Evolutionary conservation across 2,888 invertebrate genomes (phyloP).

Genomic region (Acrobeloides nanus): DNA sequence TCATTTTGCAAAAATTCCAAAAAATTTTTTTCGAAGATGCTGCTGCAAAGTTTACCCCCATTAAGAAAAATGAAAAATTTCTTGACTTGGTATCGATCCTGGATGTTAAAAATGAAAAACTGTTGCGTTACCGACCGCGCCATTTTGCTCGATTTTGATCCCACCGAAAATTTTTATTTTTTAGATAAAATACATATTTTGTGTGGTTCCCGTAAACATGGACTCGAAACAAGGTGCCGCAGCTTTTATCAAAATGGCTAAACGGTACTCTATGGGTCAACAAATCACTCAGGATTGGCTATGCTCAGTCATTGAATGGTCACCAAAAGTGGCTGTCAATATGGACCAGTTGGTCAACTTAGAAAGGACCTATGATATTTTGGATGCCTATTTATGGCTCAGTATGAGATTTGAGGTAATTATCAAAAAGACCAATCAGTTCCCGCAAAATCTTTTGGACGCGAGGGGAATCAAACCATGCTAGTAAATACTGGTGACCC

Average conservation of each 20-base stretch:
- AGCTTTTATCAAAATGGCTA: too few species aligned
- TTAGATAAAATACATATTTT: conserved; percentile 78
- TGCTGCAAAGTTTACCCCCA: too few species aligned
- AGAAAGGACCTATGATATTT: conserved; percentile 71
- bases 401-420: conserved; percentile 21
- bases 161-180: background rate
- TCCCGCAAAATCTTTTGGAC: too few species aligned
- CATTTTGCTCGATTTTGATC: conserved; percentile 94
- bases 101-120: too few species aligned
- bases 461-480: too few species aligned
- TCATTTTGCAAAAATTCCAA: too few species aligned
- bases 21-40: too few species aligned
- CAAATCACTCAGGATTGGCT: conserved; percentile 81
- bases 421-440: too few species aligned
- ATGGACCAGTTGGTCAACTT: conserved; percentile 80
- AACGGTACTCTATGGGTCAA: conserved; percentile 59
- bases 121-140: too few species aligned
- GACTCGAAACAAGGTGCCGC: conserved; percentile 85
- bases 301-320: conserved; percentile 74
- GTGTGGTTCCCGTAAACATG: conserved; percentile 89
- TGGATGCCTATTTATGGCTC: conserved; percentile 93
- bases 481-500: too few species aligned
- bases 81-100: too few species aligned
- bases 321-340: conserved; percentile 73
- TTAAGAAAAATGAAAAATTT: too few species aligned